Evolutionary conservation across 2,797 vertebrate genomes (phyloP), one percentile per base, ranked within the genome.

Genomic region (Rhodeus uyekii): DNA sequence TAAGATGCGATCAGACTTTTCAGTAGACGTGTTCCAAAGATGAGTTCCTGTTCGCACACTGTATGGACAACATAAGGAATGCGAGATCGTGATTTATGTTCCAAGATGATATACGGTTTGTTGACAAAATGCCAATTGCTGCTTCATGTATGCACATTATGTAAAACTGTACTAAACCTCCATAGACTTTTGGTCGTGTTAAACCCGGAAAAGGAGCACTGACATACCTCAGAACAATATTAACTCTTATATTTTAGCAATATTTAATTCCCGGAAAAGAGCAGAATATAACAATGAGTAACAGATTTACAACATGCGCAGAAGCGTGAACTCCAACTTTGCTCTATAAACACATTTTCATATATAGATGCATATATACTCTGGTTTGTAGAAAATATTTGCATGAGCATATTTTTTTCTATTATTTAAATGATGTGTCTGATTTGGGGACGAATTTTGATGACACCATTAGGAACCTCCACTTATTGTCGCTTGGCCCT

Each of bases 61-160:
- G 36, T 77, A 63, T 69, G 81, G 65, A 69, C 50, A 65, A 65
- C 48, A 76, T 68, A 55, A 85, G 81, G 83, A 88, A 87, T 86
- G 84, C 42, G 55, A 36, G 67, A 27, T 46, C 61, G 58, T 87
- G 84, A 84, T 83, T 71, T 42, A 86, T 84, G 84, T 38, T 71
- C 67, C 42, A n/a, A 72, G 13, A 42, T 85, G 88, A 90, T 87
- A 83, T 90, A 93, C 90, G 90, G 90, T 93, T 91, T 92, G 92
- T 92, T 93, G 90, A 92, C 89, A 90, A 83, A 84, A 68, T 83
- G 80, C 85, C 82, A 87, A 84, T 88, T 89, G 90, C 87, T 88
- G 90, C 91, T 91, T 90, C 87, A 75, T 69, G 77, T 84, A 83
- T 85, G 72, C 88, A 84, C 69, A 79, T 36, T 36, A 50, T 78